Base-by-base conservation (phyloP, 2,797 vertebrate species). In the Fratercula arctica region DNA sequence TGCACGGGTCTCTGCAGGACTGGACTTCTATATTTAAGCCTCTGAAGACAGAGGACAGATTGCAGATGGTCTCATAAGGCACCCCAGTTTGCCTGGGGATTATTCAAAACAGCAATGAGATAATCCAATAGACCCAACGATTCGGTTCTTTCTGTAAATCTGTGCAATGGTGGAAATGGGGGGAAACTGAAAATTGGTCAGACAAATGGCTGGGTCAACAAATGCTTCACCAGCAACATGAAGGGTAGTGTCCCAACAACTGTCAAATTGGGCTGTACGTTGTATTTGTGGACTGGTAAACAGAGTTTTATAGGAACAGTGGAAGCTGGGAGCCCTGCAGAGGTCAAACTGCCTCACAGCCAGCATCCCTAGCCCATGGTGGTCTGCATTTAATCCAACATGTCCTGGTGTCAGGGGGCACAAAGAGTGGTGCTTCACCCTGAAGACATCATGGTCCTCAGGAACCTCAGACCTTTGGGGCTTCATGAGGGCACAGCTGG, bases 91-190 rank as follows among this genome's bases (percentile, higher is more conserved):
- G 57, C 13, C 35, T 48, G 26, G 23, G 28, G 7, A 19, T n/a
- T 75, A 59, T 76, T 51, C 28, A 59, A 41, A 80, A 20, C 43
- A 83, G 28, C 5, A 1, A 21, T 13, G n/a, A 68, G 35, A 63
- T n/a, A 37, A 51, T 23, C 31, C 31, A 45, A 11, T n/a, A 3
- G 12, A 48, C n/a, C 20, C 0, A 0, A 39, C 0, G 0, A 37
- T 20, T 31, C 17, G 16, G 21, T 24, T 26, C 6, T 70, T 41
- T 66, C 46, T 66, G 37, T 70, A 76, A 21, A 66, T 56, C 51
- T 37, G 14, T 37, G 31, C 59, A n/a, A n/a, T 9, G 23, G 24
- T 37, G 35, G 60, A 61, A 80, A 56, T 16, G 23, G 31, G n/a
- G 41, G 5, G 43, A 75, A 77, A 31, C 16, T 23, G 45, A 15